These are phyloP conservation scores for Orchestes rusci DNA, from an alignment of 2,888 invertebrate genomes.

Conservation along the genomic window DNA sequence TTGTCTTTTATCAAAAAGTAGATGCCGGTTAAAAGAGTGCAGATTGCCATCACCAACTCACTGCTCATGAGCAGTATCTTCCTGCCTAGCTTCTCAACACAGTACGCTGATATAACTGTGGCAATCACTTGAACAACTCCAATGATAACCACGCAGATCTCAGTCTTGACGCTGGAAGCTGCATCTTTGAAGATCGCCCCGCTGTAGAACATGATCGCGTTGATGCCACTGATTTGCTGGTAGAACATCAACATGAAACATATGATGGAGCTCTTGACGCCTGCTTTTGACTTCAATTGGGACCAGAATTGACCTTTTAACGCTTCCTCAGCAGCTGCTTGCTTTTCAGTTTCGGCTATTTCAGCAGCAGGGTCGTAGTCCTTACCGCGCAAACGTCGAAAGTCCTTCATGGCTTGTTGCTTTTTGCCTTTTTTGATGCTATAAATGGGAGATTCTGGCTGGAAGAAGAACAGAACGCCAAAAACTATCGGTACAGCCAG, in stretches of 20 bases:
- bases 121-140: conserved; percentile 73
- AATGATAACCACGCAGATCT: conserved; percentile 44
- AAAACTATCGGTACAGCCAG: conserved; percentile 62
- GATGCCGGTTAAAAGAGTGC: conserved; percentile 60
- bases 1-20: conserved; percentile 53
- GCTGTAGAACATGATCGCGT: conserved; percentile 76
- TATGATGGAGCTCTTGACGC: conserved; percentile 60
- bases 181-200: conserved; percentile 63
- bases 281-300: conserved; percentile 55
- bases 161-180: conserved; percentile 38
- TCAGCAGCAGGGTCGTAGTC: conserved; percentile 62
- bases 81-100: conserved; percentile 76
- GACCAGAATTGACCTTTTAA: conserved; percentile 50
- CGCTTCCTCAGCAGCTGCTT: conserved; percentile 41
- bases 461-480: conserved; percentile 63
- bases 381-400: conserved; percentile 65
- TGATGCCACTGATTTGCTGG: conserved; percentile 79
- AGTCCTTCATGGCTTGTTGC: conserved; percentile 60
- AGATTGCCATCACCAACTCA: conserved; percentile 61
- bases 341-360: conserved; percentile 40
- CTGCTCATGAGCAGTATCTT: conserved; percentile 69
- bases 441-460: conserved; percentile 82
- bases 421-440: conserved; percentile 56
- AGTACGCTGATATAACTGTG: conserved; percentile 63
- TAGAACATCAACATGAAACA: conserved; percentile 77